Conservation (phyloP, 2,797 vertebrate genomes). For the Monodelphis domestica region DNA sequence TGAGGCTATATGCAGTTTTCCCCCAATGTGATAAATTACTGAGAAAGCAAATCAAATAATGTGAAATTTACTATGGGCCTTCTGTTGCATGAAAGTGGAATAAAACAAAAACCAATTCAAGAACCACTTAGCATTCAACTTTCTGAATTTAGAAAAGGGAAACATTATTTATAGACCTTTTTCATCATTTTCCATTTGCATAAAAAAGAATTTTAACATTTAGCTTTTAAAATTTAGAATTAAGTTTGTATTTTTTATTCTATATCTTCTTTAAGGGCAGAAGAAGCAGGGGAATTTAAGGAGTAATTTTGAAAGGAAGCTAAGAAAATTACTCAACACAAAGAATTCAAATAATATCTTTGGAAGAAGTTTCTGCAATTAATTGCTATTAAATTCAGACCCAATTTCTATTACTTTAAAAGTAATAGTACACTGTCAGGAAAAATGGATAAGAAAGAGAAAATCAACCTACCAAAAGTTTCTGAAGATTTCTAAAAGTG, state of each 20-base stretch:
- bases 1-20: conserved; percentile 68
- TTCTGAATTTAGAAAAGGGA: conserved; percentile 52
- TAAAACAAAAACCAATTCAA: conserved; percentile 76
- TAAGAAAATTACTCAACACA: not conserved
- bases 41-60: conserved; percentile 78
- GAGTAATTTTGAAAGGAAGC: too few relatives aligned
- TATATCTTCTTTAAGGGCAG: too few relatives aligned
- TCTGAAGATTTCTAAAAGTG: not conserved
- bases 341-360: not conserved
- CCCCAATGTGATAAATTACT: conserved; percentile 77
- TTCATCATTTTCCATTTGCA: not conserved
- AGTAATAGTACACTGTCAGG: conserved; percentile 5
- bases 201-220: conserved; percentile 18
- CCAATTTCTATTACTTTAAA: conserved; percentile 25
- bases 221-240: not conserved
- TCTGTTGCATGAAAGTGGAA: conserved; percentile 68
- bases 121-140: conserved; percentile 66
- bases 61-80: conserved; percentile 76
- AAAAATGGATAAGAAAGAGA: not conserved
- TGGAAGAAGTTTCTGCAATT: not conserved
- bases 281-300: too few relatives aligned
- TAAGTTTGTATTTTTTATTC: not conserved
- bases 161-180: conserved; percentile 5
- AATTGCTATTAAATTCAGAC: conserved; percentile 16
- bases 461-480: not conserved